Base-by-base conservation (phyloP, 92 coral and sea anemone genomes). In the Isaurus tuberculatus region DNA sequence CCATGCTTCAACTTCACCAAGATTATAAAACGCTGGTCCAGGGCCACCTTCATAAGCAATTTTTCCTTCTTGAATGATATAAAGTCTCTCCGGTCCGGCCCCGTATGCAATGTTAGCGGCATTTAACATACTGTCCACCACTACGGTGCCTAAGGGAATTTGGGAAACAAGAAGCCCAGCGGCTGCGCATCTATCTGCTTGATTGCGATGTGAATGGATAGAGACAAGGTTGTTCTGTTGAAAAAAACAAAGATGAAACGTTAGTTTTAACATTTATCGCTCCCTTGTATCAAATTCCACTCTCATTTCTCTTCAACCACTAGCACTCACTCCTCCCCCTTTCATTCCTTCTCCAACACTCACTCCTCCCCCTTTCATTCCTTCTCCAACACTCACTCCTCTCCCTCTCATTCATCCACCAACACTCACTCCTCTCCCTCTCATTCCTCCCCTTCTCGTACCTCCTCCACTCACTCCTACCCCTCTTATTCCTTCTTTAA, bases 21-120 rank as follows among this genome's bases (percentile, higher is more conserved):
- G 73, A 15, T 75, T 72, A 70, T 95, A 95, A 25, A 86, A 85
- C 36, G 88, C 73, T 2, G 98, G 98, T 37, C 98, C 98, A 22
- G 89, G 65, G 13, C 95, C 98, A 25, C 98, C 98, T 55, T 85
- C 93, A 70, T 95, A 95, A 63, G 88, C 92, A 68, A 94, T 70
- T 51, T 72, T 83, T 13, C 86, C 89, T 2, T 92, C 84, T 57
- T 84, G 87, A 8, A 94, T 89, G 20, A 85, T 84, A 77, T 94
- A 91, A 27, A 94, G 84, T 31, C 98, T 89, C 55, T 92, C 94
- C 5, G 98, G 97, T 2, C 90, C 86, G 0, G 98, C 98, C 8
- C 94, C 97, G 68, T 95, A 95, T 1, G 97, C 93, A 48, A 91
- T 89, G 65, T 86, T 86, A 28, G 93, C 89, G 2, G 88, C 89